Percentiles rank a stretch among this genome's conserved stretches.
Conservation (phyloP, 1,140 invertebrate species). For the Ceratitis capitata region DNA sequence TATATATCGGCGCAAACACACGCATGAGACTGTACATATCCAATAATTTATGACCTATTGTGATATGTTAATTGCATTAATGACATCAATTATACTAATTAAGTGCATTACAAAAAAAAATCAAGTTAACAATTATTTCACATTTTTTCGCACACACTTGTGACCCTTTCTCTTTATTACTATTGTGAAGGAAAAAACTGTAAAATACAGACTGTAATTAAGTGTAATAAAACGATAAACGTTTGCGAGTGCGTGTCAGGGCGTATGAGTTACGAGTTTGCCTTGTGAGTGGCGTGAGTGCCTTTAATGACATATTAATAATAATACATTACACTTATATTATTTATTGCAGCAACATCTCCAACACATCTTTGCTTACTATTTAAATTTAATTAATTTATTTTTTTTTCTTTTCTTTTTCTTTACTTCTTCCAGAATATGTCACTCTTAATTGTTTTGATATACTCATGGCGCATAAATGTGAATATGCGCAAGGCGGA, state of each 20-base stretch:
- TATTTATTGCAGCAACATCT: neutral
- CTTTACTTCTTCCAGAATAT: slow-evolving; percentile 70
- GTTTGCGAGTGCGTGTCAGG: neutral
- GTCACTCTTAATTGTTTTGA: slow-evolving; percentile 74
- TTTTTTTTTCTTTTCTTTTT: neutral
- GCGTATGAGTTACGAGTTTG: neutral
- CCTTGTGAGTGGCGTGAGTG: neutral
- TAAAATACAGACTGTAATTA: neutral
- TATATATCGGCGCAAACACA: no score
- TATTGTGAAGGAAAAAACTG: no score
- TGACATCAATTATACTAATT: slow-evolving; percentile 25
- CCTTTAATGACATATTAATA: slow-evolving; percentile 8
- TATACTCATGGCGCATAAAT: slow-evolving; percentile 77
- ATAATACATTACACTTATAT: no score
- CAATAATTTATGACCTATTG: neutral
- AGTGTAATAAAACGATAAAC: neutral
- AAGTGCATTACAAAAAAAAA: neutral
- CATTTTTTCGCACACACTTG: neutral
- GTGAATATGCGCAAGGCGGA: slow-evolving; percentile 74
- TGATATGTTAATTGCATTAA: slow-evolving; percentile 14
- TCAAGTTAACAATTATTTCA: neutral
- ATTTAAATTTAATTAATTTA: no score
- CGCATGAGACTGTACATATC: no score
- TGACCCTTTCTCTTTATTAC: neutral
- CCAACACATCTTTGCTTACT: neutral